Conservation (phyloP, 1,140 invertebrate species). For the Dermatophagoides farinae region DNA sequence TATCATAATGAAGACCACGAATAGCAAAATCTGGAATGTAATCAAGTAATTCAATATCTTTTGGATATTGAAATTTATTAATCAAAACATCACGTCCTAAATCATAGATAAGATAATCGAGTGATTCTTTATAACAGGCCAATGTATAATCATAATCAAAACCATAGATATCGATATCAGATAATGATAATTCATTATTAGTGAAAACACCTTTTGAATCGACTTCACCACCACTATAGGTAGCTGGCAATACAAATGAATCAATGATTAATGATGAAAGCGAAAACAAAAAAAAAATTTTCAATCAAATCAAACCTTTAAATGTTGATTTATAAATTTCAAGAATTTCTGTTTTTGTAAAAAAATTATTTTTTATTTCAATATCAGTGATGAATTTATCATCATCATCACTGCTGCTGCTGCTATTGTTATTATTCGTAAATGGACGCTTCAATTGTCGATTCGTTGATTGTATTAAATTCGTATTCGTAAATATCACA, state of each 20-base stretch:
- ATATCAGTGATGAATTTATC: too few relatives aligned
- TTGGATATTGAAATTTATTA: conserved; percentile 77
- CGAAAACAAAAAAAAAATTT: not conserved
- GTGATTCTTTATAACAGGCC: conserved; percentile 73
- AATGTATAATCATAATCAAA: conserved; percentile 98
- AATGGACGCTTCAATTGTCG: too few relatives aligned
- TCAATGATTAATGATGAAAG: not conserved
- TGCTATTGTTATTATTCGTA: too few relatives aligned
- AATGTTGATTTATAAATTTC: conserved; percentile 9
- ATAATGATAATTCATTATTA: conserved; percentile 83
- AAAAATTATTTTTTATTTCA: not conserved
- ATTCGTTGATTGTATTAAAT: too few relatives aligned
- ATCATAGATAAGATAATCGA: conserved; percentile 80
- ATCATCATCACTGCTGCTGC: too few relatives aligned
- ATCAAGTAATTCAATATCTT: conserved; percentile 52
- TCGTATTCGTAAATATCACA: too few relatives aligned
- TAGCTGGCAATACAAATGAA: conserved; percentile 5
- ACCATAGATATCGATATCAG: conserved; percentile 80
- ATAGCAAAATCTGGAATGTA: conserved; percentile 79
- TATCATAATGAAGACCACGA: conserved; percentile 83
- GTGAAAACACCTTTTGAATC: conserved; percentile 70
- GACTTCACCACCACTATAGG: conserved; percentile 27
- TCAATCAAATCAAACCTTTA: not conserved
- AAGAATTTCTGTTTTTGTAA: conserved; percentile 6
- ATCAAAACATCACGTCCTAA: conserved; percentile 67